Percentiles rank a stretch among this genome's conserved stretches.
These are phyloP conservation scores for Rhagophthalmus giganteus DNA, from an alignment of 2,888 invertebrate genomes.

Conservation along the genomic window DNA sequence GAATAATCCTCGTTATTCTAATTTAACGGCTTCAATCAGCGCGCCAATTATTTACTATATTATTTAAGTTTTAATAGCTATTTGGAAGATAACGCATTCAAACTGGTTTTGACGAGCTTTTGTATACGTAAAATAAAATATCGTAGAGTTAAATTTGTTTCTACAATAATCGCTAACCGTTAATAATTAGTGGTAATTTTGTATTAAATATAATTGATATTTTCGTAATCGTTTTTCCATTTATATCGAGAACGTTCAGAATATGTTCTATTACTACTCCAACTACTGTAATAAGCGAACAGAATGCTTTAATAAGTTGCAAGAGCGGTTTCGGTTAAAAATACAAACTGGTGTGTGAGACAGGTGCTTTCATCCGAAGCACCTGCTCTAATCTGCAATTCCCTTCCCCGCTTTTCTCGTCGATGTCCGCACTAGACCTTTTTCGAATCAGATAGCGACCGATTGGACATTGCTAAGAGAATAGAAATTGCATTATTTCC, in stretches of 20 bases:
- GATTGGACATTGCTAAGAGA: conserved; percentile 22
- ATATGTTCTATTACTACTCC: conserved; percentile 16
- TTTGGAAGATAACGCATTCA: conserved; percentile 10
- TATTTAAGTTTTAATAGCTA: conserved; percentile 22
- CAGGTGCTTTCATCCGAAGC: conserved; percentile 40
- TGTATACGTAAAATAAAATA: no score
- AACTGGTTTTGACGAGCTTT: conserved; percentile 14
- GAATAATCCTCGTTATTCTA: conserved; percentile 11
- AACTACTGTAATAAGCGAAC: conserved; percentile 27
- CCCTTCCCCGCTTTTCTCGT: conserved; percentile 15
- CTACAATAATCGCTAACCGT: not conserved
- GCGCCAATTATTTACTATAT: conserved; percentile 10
- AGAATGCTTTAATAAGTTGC: conserved; percentile 35
- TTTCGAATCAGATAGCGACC: conserved; percentile 17
- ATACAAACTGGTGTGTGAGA: conserved; percentile 43
- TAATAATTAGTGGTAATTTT: conserved; percentile 7
- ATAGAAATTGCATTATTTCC: conserved; percentile 38
- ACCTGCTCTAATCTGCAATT: conserved; percentile 36
- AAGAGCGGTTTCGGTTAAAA: conserved; percentile 42
- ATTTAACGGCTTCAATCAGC: conserved; percentile 12
- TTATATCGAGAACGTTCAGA: conserved; percentile 15
- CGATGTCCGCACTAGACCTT: conserved; percentile 6
- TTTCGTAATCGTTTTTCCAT: conserved; percentile 15
- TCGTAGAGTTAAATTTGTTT: not conserved
- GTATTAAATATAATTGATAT: conserved; percentile 15